These are phyloP conservation scores for Bombus impatiens DNA, from an alignment of 1,140 invertebrate species.

Conservation along the genomic window DNA sequence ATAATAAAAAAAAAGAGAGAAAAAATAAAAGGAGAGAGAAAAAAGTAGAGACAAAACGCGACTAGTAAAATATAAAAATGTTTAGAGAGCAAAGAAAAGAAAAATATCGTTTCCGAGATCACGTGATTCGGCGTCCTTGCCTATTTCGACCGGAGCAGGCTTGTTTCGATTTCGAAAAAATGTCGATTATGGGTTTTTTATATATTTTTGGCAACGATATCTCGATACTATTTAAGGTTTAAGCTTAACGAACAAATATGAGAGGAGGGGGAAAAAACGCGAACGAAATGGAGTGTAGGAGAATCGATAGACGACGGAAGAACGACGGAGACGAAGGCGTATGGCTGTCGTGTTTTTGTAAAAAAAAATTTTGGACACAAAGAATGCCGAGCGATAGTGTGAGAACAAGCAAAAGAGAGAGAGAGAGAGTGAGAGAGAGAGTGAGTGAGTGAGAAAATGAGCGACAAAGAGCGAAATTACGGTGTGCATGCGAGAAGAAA, in stretches of 20 bases:
- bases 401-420: conserved; percentile 34
- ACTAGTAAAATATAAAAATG: conserved; percentile 41
- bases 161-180: conserved; percentile 80
- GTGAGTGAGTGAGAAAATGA: conserved; percentile 49
- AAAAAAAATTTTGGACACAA: conserved; percentile 79
- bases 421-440: neutral
- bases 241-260: conserved; percentile 75
- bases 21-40: conserved; percentile 34
- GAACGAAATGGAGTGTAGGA: conserved; percentile 29
- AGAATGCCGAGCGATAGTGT: conserved; percentile 51
- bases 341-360: conserved; percentile 77
- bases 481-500: conserved; percentile 25
- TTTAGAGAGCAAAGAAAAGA: conserved; percentile 7
- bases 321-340: conserved; percentile 70
- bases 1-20: neutral
- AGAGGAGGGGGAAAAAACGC: neutral
- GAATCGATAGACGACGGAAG: conserved; percentile 43
- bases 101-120: conserved; percentile 46
- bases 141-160: conserved; percentile 76
- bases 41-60: conserved; percentile 27
- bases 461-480: conserved; percentile 19
- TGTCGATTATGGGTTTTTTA: conserved; percentile 80
- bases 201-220: conserved; percentile 83
- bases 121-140: conserved; percentile 76
- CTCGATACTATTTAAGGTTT: conserved; percentile 82